Conservation (phyloP, 2,113 vertebrate genomes). For the Candoia aspera region DNA sequence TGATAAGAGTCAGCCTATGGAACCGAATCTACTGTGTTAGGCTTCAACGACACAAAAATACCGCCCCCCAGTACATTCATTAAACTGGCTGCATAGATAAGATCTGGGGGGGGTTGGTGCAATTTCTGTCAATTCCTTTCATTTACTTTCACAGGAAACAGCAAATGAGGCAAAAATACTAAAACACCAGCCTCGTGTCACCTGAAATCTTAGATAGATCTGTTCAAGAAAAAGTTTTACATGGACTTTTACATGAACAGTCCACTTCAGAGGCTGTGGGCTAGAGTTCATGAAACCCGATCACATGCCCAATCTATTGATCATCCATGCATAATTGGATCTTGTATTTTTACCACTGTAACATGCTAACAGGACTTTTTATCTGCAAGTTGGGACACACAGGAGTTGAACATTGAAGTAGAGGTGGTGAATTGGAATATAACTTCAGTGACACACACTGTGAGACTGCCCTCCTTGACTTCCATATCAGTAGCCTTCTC, state of each 20-base stretch:
- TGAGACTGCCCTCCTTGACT: not conserved
- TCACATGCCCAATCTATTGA: not conserved
- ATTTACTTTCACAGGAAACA: not conserved
- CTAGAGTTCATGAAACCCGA: not conserved
- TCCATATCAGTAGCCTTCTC: not conserved
- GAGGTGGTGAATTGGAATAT: not conserved
- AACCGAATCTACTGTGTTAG: not conserved
- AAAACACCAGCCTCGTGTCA: not conserved
- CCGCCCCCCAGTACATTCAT: not conserved
- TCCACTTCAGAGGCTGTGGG: not conserved
- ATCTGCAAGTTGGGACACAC: not conserved
- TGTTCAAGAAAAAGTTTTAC: not conserved
- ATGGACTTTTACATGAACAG: not conserved
- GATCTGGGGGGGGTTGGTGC: not conserved
- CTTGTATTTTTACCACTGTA: not conserved
- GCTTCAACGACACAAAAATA: not conserved
- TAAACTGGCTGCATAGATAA: not conserved
- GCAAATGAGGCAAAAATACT: not conserved
- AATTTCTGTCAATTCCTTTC: not conserved
- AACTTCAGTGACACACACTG: not conserved
- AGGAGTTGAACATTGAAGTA: not conserved
- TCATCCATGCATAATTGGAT: not conserved
- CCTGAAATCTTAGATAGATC: not conserved
- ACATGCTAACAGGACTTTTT: not conserved
- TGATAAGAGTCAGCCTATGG: not conserved